Conservation (phyloP, 2,113 vertebrate genomes). For the Tachycineta bicolor region DNA sequence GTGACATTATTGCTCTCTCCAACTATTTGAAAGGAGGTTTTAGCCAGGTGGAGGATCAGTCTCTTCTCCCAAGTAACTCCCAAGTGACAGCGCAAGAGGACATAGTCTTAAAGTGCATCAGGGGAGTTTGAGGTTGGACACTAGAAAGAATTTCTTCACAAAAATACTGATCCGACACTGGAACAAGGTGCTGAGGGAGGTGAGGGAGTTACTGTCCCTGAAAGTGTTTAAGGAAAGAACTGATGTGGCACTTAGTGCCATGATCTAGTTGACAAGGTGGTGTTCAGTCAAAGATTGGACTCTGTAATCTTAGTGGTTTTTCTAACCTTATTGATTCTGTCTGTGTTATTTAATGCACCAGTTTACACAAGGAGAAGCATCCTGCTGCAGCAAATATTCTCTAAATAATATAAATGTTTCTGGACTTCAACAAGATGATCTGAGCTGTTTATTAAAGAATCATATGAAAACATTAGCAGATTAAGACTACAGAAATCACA, state of each 20-base stretch:
- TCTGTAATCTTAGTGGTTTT: not conserved
- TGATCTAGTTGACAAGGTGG: not conserved
- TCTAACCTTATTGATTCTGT: not conserved
- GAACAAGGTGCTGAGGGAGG: rapidly evolving
- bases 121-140: not conserved
- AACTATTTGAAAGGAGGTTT: not conserved
- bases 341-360: not conserved
- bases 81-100: not conserved
- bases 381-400: not conserved
- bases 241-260: not conserved
- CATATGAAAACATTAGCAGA: not conserved
- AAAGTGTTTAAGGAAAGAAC: not conserved
- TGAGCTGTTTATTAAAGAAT: not conserved
- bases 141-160: not conserved
- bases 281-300: not conserved
- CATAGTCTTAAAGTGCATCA: not conserved
- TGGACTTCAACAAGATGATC: not conserved
- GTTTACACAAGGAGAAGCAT: not conserved
- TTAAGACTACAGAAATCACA: not conserved
- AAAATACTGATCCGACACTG: not conserved
- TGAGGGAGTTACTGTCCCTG: not conserved
- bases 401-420: not conserved
- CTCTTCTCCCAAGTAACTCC: not conserved
- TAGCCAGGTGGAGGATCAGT: not conserved
- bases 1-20: not conserved